These are phyloP conservation scores for Galeruca laticollis DNA, from an alignment of 2,888 invertebrate genomes.

Conservation along the genomic window DNA sequence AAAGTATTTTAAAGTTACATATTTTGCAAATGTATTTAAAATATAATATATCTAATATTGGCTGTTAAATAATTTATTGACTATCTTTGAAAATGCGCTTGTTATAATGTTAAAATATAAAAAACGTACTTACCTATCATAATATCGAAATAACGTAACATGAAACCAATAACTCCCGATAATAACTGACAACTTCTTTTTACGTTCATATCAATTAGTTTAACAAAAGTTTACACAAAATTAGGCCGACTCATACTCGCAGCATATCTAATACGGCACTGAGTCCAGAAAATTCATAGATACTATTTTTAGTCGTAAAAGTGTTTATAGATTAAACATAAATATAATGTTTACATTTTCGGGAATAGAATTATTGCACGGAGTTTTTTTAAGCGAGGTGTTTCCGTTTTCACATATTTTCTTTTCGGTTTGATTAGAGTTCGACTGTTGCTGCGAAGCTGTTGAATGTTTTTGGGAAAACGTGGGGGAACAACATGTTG, in stretches of 20 bases:
- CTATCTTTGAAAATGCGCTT: not conserved
- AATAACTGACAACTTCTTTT: conserved; percentile 10
- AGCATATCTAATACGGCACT: conserved; percentile 9
- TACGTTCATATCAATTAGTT: conserved; percentile 24
- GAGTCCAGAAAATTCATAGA: conserved; percentile 10
- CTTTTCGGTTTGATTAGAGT: conserved; percentile 10
- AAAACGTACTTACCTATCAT: conserved; percentile 43
- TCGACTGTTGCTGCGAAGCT: conserved; percentile 26
- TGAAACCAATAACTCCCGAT: not conserved
- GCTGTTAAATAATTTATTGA: no score
- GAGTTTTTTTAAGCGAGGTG: conserved; percentile 13
- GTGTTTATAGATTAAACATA: conserved; percentile 22
- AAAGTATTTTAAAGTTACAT: no score
- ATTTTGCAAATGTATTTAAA: no score
- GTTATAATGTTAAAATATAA: not conserved
- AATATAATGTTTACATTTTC: conserved; percentile 23
- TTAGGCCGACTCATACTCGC: conserved; percentile 9
- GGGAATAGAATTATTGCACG: conserved; percentile 15
- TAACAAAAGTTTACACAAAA: conserved; percentile 7
- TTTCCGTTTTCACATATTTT: conserved; percentile 16
- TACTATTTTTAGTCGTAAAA: conserved; percentile 24
- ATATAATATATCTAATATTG: no score
- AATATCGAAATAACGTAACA: conserved; percentile 29
- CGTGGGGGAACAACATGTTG: conserved; percentile 37
- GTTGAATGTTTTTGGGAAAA: conserved; percentile 29